Evolutionary conservation across 2,797 vertebrate species (phyloP).

Genomic region (Argentina silus): DNA sequence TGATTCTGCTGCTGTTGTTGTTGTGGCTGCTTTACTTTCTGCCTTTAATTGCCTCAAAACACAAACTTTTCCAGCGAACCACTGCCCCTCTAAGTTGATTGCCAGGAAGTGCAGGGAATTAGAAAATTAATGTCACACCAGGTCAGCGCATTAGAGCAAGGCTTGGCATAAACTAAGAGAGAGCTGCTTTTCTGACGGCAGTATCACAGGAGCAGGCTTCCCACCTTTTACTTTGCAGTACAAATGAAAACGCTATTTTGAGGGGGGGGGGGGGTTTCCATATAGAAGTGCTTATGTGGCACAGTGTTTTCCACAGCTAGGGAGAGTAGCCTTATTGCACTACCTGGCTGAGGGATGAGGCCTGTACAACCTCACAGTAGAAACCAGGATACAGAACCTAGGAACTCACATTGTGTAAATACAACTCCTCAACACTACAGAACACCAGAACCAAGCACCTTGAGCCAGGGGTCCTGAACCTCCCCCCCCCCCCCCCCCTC

Average conservation of each 20-base stretch:
- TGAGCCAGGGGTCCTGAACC: conserved; percentile 7
- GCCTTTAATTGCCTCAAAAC: conserved; percentile 71
- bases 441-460: conserved; percentile 2
- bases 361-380: background rate
- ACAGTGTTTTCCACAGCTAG: background rate
- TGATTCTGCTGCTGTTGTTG: conserved; percentile 47
- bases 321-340: background rate
- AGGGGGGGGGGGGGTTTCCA: too few relatives aligned
- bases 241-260: conserved; percentile 2
- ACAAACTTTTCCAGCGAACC: conserved; percentile 73
- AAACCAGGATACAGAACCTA: background rate
- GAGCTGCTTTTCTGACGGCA: conserved; percentile 26
- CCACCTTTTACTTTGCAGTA: conserved; percentile 18
- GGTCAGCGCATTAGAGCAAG: conserved; percentile 67
- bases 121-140: conserved; percentile 76
- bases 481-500: background rate
- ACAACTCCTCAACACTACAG: background rate
- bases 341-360: background rate
- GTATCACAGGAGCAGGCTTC: conserved; percentile 18
- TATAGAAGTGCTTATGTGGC: background rate
- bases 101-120: conserved; percentile 78
- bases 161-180: conserved; percentile 31
- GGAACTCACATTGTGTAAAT: background rate
- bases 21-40: conserved; percentile 57
- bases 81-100: conserved; percentile 78